Evolutionary conservation across 37 sponge, comb jelly and placozoan genomes (phyloP).

Genomic region (Bolinopsis microptera): DNA sequence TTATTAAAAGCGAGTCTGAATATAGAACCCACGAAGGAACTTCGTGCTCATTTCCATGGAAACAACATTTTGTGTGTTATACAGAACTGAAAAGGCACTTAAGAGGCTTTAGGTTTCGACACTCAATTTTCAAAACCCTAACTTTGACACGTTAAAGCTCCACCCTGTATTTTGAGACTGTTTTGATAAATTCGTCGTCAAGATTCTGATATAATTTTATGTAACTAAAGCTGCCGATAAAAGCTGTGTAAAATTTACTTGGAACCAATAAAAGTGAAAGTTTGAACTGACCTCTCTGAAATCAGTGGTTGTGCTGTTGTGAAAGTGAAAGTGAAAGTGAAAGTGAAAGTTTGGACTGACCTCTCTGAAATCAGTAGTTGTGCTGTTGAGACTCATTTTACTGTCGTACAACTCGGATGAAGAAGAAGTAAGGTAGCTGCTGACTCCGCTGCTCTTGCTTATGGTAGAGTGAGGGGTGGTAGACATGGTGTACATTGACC

Average conservation of each 20-base stretch:
- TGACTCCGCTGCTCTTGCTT: constrained; percentile 35
- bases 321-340: neutral
- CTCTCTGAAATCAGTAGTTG: constrained; percentile 31
- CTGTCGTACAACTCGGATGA: constrained; percentile 43
- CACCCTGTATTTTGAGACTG: too few species aligned
- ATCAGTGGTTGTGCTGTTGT: neutral
- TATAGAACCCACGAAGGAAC: too few species aligned
- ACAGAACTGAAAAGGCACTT: too few species aligned
- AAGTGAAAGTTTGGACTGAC: neutral
- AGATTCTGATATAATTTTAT: too few species aligned
- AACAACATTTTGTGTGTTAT: too few species aligned
- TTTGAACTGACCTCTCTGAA: constrained; percentile 4
- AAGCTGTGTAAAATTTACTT: neutral
- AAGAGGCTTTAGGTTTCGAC: too few species aligned
- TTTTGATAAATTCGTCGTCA: too few species aligned
- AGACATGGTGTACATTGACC: constrained; percentile 13
- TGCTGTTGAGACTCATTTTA: constrained; percentile 23
- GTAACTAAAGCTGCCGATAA: too few species aligned
- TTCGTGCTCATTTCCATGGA: too few species aligned
- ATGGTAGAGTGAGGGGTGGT: constrained; percentile 41
- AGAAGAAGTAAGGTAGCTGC: constrained; percentile 58
- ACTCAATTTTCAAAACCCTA: too few species aligned
- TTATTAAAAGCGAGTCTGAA: too few species aligned
- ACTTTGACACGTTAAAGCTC: too few species aligned
- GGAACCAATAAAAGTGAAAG: neutral